Percentiles rank a stretch among this genome's conserved stretches.
Evolutionary conservation across 1,140 invertebrate genomes (phyloP).

Genomic region (Drosophila subobscura): DNA sequence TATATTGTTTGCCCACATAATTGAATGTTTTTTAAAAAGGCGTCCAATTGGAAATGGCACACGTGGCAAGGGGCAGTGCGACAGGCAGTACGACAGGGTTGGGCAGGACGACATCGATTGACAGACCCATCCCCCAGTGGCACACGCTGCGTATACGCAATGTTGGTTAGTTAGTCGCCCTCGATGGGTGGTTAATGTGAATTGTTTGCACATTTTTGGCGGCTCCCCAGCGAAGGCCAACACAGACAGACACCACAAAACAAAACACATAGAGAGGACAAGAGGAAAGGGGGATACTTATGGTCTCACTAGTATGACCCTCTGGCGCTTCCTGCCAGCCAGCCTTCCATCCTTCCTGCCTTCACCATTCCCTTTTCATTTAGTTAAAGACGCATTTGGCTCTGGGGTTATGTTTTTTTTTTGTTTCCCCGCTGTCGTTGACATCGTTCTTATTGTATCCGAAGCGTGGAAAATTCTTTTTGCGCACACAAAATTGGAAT

Average conservation of each 20-base stretch:
- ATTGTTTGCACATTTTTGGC: slow-evolving; percentile 81
- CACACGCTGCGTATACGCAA: slow-evolving; percentile 58
- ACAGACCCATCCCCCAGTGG: slow-evolving; percentile 29
- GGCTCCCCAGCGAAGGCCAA: slow-evolving; percentile 44
- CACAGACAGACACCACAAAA: slow-evolving; percentile 38
- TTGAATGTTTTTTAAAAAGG: slow-evolving; percentile 74
- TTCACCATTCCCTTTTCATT: slow-evolving; percentile 52
- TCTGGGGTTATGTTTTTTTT: slow-evolving; percentile 33
- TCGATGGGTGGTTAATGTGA: slow-evolving; percentile 67
- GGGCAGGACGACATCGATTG: slow-evolving; percentile 52
- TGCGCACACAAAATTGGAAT: slow-evolving; percentile 64
- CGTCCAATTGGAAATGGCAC: slow-evolving; percentile 28
- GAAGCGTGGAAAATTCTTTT: slow-evolving; percentile 64
- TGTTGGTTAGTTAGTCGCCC: slow-evolving; percentile 51
- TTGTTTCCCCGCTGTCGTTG: slow-evolving; percentile 23
- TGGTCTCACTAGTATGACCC: slow-evolving; percentile 26
- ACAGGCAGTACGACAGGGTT: slow-evolving; percentile 18
- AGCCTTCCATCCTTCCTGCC: too few relatives aligned
- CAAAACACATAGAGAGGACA: slow-evolving; percentile 16
- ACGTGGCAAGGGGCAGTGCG: slow-evolving; percentile 26
- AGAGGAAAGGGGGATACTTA: slow-evolving; percentile 7
- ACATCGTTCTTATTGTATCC: slow-evolving; percentile 23
- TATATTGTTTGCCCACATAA: slow-evolving; percentile 75
- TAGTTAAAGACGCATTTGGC: slow-evolving; percentile 66
- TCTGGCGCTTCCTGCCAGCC: slow-evolving; percentile 20